Percentiles rank a stretch among this genome's conserved stretches.
Conservation (phyloP, 2,888 invertebrate genomes). For the Candidula unifasciata region DNA sequence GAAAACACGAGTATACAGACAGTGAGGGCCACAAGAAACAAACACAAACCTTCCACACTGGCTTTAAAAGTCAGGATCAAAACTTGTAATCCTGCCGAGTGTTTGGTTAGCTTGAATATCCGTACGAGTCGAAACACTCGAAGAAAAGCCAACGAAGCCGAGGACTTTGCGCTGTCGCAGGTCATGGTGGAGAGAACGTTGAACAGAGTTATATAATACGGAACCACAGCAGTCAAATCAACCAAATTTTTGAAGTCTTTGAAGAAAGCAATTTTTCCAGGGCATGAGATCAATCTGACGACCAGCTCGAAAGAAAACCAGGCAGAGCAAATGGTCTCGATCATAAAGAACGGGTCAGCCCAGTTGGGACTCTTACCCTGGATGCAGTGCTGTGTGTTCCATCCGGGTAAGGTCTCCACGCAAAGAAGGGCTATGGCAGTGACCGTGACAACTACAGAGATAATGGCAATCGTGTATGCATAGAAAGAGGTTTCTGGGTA, state of each 20-base stretch:
- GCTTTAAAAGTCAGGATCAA: constrained; percentile 80
- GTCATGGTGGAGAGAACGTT: constrained; percentile 74
- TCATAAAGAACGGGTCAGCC: constrained; percentile 78
- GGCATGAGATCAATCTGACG: constrained; percentile 78
- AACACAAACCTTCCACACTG: constrained; percentile 78
- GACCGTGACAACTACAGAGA: constrained; percentile 76
- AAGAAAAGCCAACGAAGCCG: constrained; percentile 79
- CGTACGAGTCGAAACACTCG: constrained; percentile 79
- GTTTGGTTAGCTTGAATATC: constrained; percentile 80
- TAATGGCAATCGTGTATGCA: constrained; percentile 75
- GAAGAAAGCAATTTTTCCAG: constrained; percentile 78
- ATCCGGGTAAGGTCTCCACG: constrained; percentile 76
- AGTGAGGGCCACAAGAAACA: constrained; percentile 79
- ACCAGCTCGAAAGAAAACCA: constrained; percentile 80
- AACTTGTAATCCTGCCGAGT: constrained; percentile 80
- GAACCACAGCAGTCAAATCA: constrained; percentile 79
- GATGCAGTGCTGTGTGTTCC: constrained; percentile 69
- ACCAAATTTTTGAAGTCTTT: constrained; percentile 79
- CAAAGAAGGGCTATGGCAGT: constrained; percentile 77
- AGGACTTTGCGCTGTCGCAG: constrained; percentile 76
- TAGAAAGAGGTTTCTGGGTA: constrained; percentile 76
- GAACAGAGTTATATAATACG: constrained; percentile 79
- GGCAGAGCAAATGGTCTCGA: constrained; percentile 79
- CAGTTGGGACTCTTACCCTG: constrained; percentile 71
- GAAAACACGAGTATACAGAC: constrained; percentile 79